phyloP scores from a whole-genome alignment of 2,797 vertebrate species.

The Bradypus variegatus region DNA sequence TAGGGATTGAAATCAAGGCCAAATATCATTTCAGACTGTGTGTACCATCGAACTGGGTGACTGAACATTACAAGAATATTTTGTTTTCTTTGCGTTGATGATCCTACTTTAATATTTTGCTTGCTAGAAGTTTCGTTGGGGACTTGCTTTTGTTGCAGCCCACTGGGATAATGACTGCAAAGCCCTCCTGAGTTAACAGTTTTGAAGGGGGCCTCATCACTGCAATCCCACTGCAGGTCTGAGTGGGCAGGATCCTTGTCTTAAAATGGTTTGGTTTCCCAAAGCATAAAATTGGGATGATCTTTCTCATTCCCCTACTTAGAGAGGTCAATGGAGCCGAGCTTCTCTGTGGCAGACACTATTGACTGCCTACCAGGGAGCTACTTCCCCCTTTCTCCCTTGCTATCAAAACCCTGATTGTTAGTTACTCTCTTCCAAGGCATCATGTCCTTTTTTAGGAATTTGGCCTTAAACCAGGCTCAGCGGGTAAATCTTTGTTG shows the following conservation, averaged over 20 bases:
- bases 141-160: background rate
- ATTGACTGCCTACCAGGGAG: background rate
- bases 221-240: background rate
- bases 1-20: background rate
- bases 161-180: background rate
- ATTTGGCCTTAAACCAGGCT: background rate
- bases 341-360: background rate
- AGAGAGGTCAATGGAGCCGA: background rate
- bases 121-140: background rate
- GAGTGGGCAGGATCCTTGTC: background rate
- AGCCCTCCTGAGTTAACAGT: background rate
- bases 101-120: background rate
- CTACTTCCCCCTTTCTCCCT: background rate
- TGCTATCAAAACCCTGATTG: background rate
- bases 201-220: background rate
- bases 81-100: background rate
- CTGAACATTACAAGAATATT: background rate
- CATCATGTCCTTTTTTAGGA: background rate
- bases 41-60: background rate
- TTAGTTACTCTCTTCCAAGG: background rate
- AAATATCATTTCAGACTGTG: background rate
- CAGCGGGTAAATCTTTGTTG: background rate
- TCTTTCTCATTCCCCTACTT: background rate
- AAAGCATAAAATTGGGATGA: background rate
- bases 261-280: background rate